phyloP scores from a whole-genome alignment of 2,888 invertebrate species.

The Erynnis tages region DNA sequence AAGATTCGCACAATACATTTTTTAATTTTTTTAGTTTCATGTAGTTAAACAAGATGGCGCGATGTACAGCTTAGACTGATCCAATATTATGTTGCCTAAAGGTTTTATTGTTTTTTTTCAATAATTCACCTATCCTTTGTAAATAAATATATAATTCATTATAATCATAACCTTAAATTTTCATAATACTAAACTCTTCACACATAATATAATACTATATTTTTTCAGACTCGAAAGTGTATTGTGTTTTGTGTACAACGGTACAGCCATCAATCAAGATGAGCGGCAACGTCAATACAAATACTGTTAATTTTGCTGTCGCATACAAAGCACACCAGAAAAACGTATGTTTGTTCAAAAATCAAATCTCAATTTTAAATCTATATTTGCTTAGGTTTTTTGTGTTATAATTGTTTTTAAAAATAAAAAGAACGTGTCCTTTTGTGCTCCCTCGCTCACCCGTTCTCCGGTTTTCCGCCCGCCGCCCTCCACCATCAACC shows the following conservation, averaged over 20 bases:
- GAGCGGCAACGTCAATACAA: conserved; percentile 46
- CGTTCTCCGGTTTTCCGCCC: conserved; percentile 75
- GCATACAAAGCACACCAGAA: not conserved
- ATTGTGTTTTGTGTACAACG: no score
- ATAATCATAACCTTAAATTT: no score
- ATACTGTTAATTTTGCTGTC: not conserved
- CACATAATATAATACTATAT: not conserved
- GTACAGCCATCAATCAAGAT: conserved; percentile 36
- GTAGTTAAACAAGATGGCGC: no score
- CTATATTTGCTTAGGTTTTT: not conserved
- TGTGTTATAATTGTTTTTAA: conserved; percentile 24
- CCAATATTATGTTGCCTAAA: no score
- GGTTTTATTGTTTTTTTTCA: no score
- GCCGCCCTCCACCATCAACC: conserved; percentile 47
- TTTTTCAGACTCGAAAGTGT: not conserved
- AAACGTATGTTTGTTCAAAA: not conserved
- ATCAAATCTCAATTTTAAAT: not conserved
- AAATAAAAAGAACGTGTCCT: conserved; percentile 51
- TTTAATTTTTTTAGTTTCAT: no score
- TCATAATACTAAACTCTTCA: not conserved
- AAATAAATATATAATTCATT: no score
- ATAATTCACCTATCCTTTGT: no score
- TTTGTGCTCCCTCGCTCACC: conserved; percentile 63
- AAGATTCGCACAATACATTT: no score
- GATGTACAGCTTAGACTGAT: no score